Evolutionary conservation across 2,113 vertebrate species (phyloP).

Genomic region (Cyrtonyx montezumae): DNA sequence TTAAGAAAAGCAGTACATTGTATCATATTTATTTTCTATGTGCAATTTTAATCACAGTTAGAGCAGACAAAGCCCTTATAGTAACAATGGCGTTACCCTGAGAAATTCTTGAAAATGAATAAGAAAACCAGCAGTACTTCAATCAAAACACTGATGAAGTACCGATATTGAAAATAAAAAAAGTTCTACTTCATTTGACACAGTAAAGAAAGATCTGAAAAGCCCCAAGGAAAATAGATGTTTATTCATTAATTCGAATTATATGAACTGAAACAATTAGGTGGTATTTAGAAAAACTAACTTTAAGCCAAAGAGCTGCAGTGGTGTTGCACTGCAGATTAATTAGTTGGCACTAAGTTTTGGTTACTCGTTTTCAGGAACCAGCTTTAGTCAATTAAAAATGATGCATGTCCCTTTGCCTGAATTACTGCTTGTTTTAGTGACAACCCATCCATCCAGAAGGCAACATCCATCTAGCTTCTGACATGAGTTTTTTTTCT

Average conservation of each 20-base stretch:
- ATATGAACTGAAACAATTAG: constrained; percentile 72
- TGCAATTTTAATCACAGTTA: constrained; percentile 47
- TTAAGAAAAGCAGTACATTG: constrained; percentile 28
- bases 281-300: constrained; percentile 66
- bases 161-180: not conserved
- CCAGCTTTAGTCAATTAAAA: constrained; percentile 84
- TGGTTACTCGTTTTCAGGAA: constrained; percentile 76
- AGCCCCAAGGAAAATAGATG: constrained; percentile 69
- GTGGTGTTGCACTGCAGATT: constrained; percentile 61
- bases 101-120: constrained; percentile 55
- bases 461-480: constrained; percentile 77
- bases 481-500: constrained; percentile 68
- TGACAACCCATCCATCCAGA: constrained; percentile 78
- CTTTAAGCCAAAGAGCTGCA: constrained; percentile 51
- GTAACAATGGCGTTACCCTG: constrained; percentile 36
- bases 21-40: constrained; percentile 61
- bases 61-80: constrained; percentile 30
- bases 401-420: constrained; percentile 84
- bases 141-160: constrained; percentile 43
- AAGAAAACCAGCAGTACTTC: constrained; percentile 60
- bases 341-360: constrained; percentile 76
- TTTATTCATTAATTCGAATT: constrained; percentile 80
- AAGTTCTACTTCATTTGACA: constrained; percentile 1
- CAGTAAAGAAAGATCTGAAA: constrained; percentile 51
- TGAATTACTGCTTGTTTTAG: constrained; percentile 68